These are phyloP conservation scores for Pteruthius melanotis DNA, from an alignment of 2,113 vertebrate genomes.

Conservation along the genomic window DNA sequence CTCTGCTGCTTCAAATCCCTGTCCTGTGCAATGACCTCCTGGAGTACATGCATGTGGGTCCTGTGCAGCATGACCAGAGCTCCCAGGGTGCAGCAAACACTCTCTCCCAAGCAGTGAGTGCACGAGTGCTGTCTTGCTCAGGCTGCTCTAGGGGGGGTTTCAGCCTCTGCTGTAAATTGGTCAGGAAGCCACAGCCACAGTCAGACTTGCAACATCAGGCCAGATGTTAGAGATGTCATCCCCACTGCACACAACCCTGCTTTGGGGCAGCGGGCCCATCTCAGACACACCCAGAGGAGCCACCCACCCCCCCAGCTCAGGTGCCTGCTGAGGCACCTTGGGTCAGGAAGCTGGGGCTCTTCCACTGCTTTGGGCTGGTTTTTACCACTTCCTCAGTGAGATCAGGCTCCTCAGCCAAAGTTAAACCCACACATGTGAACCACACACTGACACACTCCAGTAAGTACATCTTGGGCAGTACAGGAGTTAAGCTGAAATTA, in stretches of 20 bases:
- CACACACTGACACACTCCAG: accelerated
- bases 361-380: background rate
- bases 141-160: background rate
- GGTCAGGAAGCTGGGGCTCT: background rate
- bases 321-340: no score
- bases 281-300: background rate
- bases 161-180: background rate
- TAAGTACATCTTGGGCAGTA: no score
- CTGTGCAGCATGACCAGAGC: accelerated
- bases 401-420: background rate
- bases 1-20: background rate
- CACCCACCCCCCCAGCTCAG: accelerated
- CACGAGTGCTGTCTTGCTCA: accelerated
- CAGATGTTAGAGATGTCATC: background rate
- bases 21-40: background rate
- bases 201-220: background rate
- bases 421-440: background rate
- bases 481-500: background rate
- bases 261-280: accelerated
- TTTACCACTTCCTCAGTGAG: background rate
- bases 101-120: accelerated
- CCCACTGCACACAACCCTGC: background rate
- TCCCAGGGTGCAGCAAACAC: background rate
- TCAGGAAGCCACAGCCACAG: background rate
- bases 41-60: accelerated